phyloP scores from a whole-genome alignment of 2,113 vertebrate genomes.

The Garra rufa region DNA sequence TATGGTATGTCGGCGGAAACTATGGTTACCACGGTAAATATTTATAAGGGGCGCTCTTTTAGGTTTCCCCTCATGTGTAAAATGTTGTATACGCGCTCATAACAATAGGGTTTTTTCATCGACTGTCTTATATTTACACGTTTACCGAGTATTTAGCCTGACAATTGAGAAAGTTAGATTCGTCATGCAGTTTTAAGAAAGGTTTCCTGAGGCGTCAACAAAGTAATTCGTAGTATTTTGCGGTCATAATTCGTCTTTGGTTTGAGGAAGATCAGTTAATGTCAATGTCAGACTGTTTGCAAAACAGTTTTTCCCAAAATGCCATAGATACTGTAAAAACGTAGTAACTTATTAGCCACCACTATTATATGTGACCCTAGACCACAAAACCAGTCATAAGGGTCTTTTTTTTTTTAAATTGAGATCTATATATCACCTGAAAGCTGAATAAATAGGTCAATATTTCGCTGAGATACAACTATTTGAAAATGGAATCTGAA shows the following conservation, averaged over 20 bases:
- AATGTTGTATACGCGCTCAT: not conserved
- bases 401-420: too few species aligned
- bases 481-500: too few species aligned
- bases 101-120: not conserved
- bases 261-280: not conserved
- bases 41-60: not conserved
- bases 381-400: too few species aligned
- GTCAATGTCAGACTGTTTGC: not conserved
- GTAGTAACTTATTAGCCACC: not conserved
- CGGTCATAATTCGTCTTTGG: not conserved
- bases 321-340: not conserved
- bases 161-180: conserved; percentile 34
- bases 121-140: not conserved
- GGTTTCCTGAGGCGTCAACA: not conserved
- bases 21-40: conserved; percentile 34
- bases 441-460: too few species aligned
- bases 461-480: too few species aligned
- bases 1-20: conserved; percentile 4
- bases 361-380: not conserved
- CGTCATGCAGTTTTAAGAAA: conserved; percentile 14
- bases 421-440: too few species aligned
- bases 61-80: not conserved
- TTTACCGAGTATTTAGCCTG: not conserved
- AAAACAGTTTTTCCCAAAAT: not conserved
- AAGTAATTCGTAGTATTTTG: not conserved